Conservation (phyloP, 1,140 invertebrate species). For the Drosophila paulistorum region DNA sequence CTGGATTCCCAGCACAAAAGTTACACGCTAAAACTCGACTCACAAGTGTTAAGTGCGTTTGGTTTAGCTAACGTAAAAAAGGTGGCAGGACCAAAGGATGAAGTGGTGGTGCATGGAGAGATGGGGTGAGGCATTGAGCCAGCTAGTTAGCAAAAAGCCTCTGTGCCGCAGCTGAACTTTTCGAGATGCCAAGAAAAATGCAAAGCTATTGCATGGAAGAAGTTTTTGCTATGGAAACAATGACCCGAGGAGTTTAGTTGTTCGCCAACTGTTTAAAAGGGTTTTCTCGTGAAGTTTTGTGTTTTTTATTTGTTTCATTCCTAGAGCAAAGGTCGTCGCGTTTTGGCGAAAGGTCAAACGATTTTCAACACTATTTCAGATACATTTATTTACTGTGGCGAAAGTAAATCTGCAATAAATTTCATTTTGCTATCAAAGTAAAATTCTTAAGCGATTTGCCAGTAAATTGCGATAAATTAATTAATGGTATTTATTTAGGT, state of each 20-base stretch:
- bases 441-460: too few relatives aligned
- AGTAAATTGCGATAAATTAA: too few relatives aligned
- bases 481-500: too few relatives aligned
- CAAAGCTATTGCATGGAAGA: slow-evolving; percentile 69
- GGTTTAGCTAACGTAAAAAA: slow-evolving; percentile 58
- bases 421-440: neutral
- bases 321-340: slow-evolving; percentile 4
- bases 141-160: slow-evolving; percentile 72
- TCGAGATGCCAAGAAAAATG: slow-evolving; percentile 74
- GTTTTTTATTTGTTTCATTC: neutral
- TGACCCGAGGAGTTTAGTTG: slow-evolving; percentile 45
- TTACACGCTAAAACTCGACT: slow-evolving; percentile 71
- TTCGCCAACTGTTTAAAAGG: slow-evolving; percentile 47
- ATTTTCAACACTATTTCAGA: slow-evolving; percentile 30
- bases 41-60: slow-evolving; percentile 79
- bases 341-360: slow-evolving; percentile 43
- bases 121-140: neutral
- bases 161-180: slow-evolving; percentile 70
- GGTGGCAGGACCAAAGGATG: neutral
- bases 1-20: slow-evolving; percentile 65
- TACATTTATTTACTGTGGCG: neutral
- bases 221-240: slow-evolving; percentile 65
- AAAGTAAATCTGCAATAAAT: neutral
- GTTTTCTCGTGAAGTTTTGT: slow-evolving; percentile 31
- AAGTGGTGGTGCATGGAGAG: neutral